These are phyloP conservation scores for Amphipyra berbera DNA, from an alignment of 2,888 invertebrate species.

Conservation along the genomic window DNA sequence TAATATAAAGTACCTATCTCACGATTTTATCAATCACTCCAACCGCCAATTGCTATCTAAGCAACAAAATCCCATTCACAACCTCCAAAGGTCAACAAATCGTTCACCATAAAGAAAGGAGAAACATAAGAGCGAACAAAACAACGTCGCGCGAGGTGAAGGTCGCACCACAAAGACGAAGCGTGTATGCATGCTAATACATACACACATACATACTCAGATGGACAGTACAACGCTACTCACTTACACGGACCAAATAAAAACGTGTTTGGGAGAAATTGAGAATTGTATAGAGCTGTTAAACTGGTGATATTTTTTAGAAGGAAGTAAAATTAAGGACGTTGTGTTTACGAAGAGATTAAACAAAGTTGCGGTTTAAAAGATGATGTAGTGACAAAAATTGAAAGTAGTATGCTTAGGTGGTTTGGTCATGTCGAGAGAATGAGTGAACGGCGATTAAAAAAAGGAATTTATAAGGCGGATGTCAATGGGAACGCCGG, in stretches of 20 bases:
- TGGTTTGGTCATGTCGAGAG: too few species aligned
- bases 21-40: neutral
- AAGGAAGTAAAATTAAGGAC: too few species aligned
- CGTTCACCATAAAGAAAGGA: conserved; percentile 62
- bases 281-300: conserved; percentile 69
- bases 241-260: conserved; percentile 79
- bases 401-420: too few species aligned
- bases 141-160: conserved; percentile 69
- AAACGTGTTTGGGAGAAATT: conserved; percentile 70
- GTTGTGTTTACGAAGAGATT: too few species aligned
- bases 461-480: too few species aligned
- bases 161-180: conserved; percentile 74
- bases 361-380: too few species aligned
- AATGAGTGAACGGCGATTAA: too few species aligned
- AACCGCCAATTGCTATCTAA: conserved; percentile 2
- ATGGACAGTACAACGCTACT: conserved; percentile 76
- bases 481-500: too few species aligned
- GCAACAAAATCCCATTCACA: conserved; percentile 35
- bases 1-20: neutral
- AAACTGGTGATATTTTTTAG: conserved; percentile 10
- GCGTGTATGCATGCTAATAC: conserved; percentile 20
- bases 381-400: too few species aligned
- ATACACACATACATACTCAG: conserved; percentile 55
- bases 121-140: conserved; percentile 62
- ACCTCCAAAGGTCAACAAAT: conserved; percentile 54